A percentile compares a stretch with the other conserved stretches of the same genome.
These are phyloP conservation scores for Popillia japonica DNA, from an alignment of 1,140 invertebrate species.

Conservation along the genomic window DNA sequence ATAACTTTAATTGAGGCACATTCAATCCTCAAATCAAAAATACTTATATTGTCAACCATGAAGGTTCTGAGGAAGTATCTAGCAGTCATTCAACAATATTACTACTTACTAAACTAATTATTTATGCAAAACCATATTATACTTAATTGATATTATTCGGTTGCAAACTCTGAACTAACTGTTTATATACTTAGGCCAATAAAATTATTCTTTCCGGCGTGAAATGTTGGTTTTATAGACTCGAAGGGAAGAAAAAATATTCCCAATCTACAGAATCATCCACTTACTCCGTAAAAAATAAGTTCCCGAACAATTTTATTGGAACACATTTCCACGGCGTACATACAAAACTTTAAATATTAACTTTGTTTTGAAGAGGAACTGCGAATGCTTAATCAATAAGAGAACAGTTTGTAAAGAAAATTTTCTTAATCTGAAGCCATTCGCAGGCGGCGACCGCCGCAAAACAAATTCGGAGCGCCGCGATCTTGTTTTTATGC, in stretches of 20 bases:
- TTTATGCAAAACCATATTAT: no score
- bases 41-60: no score
- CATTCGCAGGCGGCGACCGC: slow-evolving; percentile 36
- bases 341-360: slow-evolving; percentile 9
- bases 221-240: background rate
- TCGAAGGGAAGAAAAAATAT: slow-evolving; percentile 23
- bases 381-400: slow-evolving; percentile 19
- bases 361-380: slow-evolving; percentile 37
- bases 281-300: background rate
- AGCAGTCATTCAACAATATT: no score
- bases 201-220: background rate
- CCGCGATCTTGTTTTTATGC: slow-evolving; percentile 51
- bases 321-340: slow-evolving; percentile 17
- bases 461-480: slow-evolving; percentile 43
- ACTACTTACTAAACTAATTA: no score
- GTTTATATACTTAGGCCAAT: no score
- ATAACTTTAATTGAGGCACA: no score
- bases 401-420: slow-evolving; percentile 34
- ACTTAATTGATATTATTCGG: no score
- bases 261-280: background rate
- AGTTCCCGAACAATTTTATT: slow-evolving; percentile 19
- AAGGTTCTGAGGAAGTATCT: no score
- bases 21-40: no score
- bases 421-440: slow-evolving; percentile 40
- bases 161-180: no score